Evolutionary conservation across 2,113 vertebrate species (phyloP), one percentile per base, ranked within the genome.

Genomic region (Tretioscincus oriximinensis): DNA sequence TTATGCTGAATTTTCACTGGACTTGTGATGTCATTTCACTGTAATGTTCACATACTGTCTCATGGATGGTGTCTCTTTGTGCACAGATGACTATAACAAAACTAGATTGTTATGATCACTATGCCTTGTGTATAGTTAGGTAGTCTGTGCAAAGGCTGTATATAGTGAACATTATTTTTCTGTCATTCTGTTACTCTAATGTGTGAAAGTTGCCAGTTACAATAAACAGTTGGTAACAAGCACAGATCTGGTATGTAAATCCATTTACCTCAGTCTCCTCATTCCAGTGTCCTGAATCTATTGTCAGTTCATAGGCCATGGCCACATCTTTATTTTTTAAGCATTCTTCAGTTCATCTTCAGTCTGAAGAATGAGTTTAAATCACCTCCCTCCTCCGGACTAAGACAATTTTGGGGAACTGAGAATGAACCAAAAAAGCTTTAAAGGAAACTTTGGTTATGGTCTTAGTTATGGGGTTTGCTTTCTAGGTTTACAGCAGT

Each of bases 171-270:
- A 90, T 95, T 91, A 92, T 95, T 95, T 90, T 96, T 92, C 85
- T 90, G 87, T 87, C 91, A 87, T 92, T 93, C 90, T 95, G 94
- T 93, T 96, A 80, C 94, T 95, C 94, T 93, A 95, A 94, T 96
- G 89, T 71, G 91, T 96, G 94, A 91, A 92, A 91, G 94, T 96
- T 96, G 90, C 95, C 96, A 95, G 95, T 96, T 96, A 95, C 92
- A 98, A 97, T 97, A 98, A 98, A 98, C 92, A 91, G 93, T 94
- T 93, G 95, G 94, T 95, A 94, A 95, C 94, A 93, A 89, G 90
- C 89, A 92, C 90, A 91, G 78, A 90, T 85, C 79, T 84, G 79
- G 78, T 90, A 86, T 79, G 92, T 80, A 87, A 83, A 76, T 90
- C 92, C 87, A 85, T 92, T 93, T 80, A 87, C 82, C 81, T 85